phyloP scores from a whole-genome alignment of 1,140 invertebrate species.

The Drepana arcuata region DNA sequence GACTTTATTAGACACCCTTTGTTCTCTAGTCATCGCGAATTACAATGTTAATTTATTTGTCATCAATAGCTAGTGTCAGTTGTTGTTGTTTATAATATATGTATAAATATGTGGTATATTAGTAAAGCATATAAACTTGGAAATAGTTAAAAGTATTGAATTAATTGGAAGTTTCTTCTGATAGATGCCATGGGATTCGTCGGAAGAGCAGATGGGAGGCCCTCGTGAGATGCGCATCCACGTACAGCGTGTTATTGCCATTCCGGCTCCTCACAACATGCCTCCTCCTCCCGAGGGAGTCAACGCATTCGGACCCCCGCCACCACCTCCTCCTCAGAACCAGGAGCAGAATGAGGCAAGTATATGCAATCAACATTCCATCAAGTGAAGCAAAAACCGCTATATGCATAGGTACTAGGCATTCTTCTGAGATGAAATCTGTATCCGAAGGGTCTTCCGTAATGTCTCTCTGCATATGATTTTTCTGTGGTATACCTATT shows the following conservation, averaged over 20 bases:
- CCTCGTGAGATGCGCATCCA: slow-evolving; percentile 69
- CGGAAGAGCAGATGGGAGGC: slow-evolving; percentile 47
- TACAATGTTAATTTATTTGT: slow-evolving; percentile 21
- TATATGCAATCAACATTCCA: no score
- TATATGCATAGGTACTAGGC: no score
- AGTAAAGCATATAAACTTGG: background rate
- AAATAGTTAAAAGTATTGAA: background rate
- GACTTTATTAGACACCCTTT: slow-evolving; percentile 32
- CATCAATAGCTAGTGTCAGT: slow-evolving; percentile 3
- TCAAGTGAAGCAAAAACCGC: no score
- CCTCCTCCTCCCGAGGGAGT: slow-evolving; percentile 33
- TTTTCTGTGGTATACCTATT: no score
- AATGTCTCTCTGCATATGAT: no score
- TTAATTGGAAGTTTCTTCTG: background rate
- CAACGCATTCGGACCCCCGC: slow-evolving; percentile 51
- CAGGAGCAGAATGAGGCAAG: slow-evolving; percentile 51
- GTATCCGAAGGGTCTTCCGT: no score
- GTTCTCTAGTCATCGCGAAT: slow-evolving; percentile 27
- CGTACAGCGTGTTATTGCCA: slow-evolving; percentile 63
- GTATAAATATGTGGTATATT: background rate
- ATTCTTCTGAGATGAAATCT: no score
- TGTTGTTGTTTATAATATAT: slow-evolving; percentile 3
- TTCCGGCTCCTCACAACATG: slow-evolving; percentile 52
- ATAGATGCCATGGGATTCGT: slow-evolving; percentile 62
- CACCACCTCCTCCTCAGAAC: slow-evolving; percentile 34